Evolutionary conservation across 2,113 vertebrate species (phyloP), one percentile per base, ranked within the genome.

Genomic region (Enhydra lutris): DNA sequence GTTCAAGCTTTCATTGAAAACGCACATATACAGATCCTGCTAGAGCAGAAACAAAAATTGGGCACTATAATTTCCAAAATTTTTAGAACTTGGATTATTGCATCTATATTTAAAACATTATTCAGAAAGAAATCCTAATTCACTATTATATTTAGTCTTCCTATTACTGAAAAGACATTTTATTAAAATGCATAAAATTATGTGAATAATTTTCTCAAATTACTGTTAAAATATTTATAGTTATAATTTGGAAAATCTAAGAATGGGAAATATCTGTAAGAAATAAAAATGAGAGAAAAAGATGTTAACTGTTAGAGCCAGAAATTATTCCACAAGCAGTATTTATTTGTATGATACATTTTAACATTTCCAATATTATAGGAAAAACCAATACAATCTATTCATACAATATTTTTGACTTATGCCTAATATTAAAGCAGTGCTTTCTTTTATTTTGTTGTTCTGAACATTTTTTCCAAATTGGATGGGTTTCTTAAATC

Each of bases 221-320:
- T 95, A 63, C 6, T 80, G 10, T 39, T 79, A 84, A 97, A 89
- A 82, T 86, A 50, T 82, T 20, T 88, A 71, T 55, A 91, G 34
- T 36, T 65, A 85, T 61, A 94, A 81, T 84, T 50, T 65, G 50
- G 82, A 83, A 88, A 96, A 97, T 34, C 65, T 95, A 97, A 97
- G 47, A 84, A 91, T 93, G 55, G 83, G 13, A 65, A 90, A 81
- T 50, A 4, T 81, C 86, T 95, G 52, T 45, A 98, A 98, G 89
- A 61, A 96, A 96, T 97, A 97, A 42, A 90, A 76, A 89, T 80
- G 45, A 86, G 20, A 94, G 57, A 97, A 91, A 80, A 96, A 67
- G 42, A 73, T 3, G 36, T 94, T 74, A 92, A 63, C 3, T 67
- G 29, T 88, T 93, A 82, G 80, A 91, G 74, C 3, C 11, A 90